Evolutionary conservation across 35 echinoderm and acorn worm species (phyloP), one percentile per base, ranked within the genome.

Genomic region (Apostichopus parvimensis): DNA sequence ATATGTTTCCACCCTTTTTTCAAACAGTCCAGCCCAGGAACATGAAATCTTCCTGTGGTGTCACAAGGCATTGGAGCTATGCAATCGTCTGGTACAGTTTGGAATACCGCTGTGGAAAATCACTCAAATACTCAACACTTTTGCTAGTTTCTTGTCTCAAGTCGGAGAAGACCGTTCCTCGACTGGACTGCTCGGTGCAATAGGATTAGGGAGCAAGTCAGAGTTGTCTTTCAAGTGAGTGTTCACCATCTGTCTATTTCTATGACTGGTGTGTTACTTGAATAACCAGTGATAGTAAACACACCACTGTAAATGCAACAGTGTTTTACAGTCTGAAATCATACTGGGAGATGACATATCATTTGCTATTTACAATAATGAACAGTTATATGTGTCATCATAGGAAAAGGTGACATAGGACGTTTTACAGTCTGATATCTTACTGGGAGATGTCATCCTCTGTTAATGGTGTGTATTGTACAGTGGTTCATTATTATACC

Each of bases 201-300:
- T 99, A 6, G 97, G 97, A 10, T 81, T 99, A 15, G 97, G 97
- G 72, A 96, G 87, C 88, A 91, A 95, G 77, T 99, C 97, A 28
- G 91, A 99, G n/a, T 92, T 99, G 64, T 96, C 97, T 26, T 91
- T 95, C 81, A 96, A 92, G 97, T 99, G 89, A 94, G 84, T 93
- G 23, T 4, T 18, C 25, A 87, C 10, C 11, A 64, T 55, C 8
- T 72, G 11, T 15, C 13, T 34, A 56, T 25, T 54, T 45, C 34
- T 45, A 45, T 45, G 34, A 45, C 34, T 4, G 34, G 34, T 45
- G 2, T 45, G 34, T 45, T 34, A 45, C 34, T 45, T 45, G 34
- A 45, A 45, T 45, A 45, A 45, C 2, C 2, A 45, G 34, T 45
- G 34, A 45, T 53, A 9, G 25, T 5, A 26, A 77, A 77, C 18